These are phyloP conservation scores for Engraulis encrasicolus DNA, from an alignment of 2,113 vertebrate species.

Conservation along the genomic window DNA sequence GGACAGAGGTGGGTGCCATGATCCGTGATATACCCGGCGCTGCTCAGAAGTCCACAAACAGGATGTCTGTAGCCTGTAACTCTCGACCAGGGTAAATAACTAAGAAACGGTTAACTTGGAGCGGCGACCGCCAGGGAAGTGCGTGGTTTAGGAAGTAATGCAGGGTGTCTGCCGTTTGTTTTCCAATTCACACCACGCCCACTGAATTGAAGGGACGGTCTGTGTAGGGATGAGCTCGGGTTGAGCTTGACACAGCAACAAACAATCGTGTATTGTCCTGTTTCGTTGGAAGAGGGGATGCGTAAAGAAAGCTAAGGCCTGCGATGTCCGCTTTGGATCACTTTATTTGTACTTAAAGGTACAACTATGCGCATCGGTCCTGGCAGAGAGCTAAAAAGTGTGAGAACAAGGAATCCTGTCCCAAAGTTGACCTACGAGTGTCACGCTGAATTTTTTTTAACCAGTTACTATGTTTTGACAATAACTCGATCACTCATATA, in stretches of 20 bases:
- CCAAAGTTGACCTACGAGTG: no score
- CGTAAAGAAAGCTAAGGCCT: neutral
- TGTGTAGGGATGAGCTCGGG: slow-evolving; percentile 29
- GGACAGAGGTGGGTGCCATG: neutral
- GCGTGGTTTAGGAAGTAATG: slow-evolving; percentile 66
- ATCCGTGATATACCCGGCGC: neutral
- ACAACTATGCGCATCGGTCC: neutral
- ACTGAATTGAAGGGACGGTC: slow-evolving; percentile 68
- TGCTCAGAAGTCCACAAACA: slow-evolving; percentile 17
- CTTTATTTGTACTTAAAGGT: neutral
- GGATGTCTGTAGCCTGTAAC: neutral
- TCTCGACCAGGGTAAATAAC: neutral
- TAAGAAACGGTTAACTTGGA: neutral
- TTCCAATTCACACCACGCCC: slow-evolving; percentile 77
- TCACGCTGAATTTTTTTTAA: neutral
- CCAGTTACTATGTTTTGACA: neutral
- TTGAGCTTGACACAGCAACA: neutral
- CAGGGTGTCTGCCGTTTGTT: slow-evolving; percentile 71
- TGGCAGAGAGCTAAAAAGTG: neutral
- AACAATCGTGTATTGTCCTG: slow-evolving; percentile 15
- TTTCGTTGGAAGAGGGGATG: neutral
- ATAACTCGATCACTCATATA: neutral
- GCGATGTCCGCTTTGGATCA: neutral
- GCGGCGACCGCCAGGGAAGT: slow-evolving; percentile 25
- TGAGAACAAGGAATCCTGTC: no score